Conservation (phyloP, 2,888 invertebrate species). For the Dioctria rufipes region DNA sequence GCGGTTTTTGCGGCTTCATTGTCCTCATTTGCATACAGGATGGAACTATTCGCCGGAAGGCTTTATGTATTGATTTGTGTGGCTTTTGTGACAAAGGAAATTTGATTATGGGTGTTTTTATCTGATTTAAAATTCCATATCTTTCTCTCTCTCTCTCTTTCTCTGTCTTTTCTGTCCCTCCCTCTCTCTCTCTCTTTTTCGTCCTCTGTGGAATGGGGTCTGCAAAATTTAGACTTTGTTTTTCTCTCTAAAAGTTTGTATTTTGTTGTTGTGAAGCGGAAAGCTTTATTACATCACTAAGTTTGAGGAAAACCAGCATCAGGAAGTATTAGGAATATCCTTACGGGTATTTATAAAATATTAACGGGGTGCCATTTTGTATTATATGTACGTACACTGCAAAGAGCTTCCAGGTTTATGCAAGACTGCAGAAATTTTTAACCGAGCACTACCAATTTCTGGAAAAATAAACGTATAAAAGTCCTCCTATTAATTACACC, state of each 20-base stretch:
- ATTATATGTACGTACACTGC: background rate
- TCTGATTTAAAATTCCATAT: conserved; percentile 1
- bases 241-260: background rate
- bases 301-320: background rate
- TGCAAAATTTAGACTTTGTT: background rate
- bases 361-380: background rate
- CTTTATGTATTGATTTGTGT: background rate
- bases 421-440: background rate
- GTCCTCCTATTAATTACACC: conserved; percentile 26
- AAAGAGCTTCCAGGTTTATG: background rate
- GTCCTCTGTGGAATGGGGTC: background rate
- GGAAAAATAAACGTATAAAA: background rate
- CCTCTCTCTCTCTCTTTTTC: no score
- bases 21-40: background rate
- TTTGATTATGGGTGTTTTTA: conserved; percentile 21
- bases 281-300: conserved; percentile 27
- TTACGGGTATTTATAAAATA: background rate
- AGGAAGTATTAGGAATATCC: background rate
- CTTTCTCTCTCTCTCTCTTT: background rate
- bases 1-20: background rate
- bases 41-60: background rate
- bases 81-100: background rate
- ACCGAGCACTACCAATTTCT: background rate
- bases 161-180: no score
- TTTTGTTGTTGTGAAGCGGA: background rate